These are phyloP conservation scores for Cerceris ruficornis DNA, from an alignment of 2,888 invertebrate genomes.

Conservation along the genomic window DNA sequence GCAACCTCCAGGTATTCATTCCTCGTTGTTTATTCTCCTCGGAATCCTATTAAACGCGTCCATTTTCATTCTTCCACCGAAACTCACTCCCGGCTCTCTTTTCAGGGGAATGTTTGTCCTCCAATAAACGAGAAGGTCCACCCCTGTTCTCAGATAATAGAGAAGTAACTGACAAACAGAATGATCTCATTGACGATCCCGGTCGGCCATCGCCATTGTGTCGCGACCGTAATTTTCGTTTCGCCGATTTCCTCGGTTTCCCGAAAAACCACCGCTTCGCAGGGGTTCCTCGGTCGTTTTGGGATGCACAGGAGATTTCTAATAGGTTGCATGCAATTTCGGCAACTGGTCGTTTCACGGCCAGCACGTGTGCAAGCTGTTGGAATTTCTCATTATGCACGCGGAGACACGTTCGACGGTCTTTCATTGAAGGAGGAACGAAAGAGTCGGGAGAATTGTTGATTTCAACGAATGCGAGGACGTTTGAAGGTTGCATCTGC, in stretches of 20 bases:
- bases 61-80: neutral
- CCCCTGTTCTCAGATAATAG: conserved; percentile 20
- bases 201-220: conserved; percentile 26
- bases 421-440: too few species aligned
- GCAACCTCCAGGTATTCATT: neutral
- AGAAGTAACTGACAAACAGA: conserved; percentile 11
- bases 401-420: too few species aligned
- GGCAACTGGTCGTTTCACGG: too few species aligned
- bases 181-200: conserved; percentile 23
- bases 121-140: conserved; percentile 14
- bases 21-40: neutral
- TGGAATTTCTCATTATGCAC: too few species aligned
- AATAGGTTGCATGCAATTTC: too few species aligned
- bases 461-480: too few species aligned
- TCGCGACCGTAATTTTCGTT: conserved; percentile 31
- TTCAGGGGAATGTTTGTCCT: conserved; percentile 18
- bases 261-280: conserved; percentile 40
- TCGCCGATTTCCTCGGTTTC: conserved; percentile 21
- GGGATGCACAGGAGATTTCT: neutral
- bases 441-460: too few species aligned
- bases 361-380: too few species aligned
- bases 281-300: conserved; percentile 28
- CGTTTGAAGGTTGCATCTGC: too few species aligned
- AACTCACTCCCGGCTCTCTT: neutral
- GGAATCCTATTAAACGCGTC: neutral